phyloP scores from a whole-genome alignment of 2,797 vertebrate species.

The Hipposideros larvatus region DNA sequence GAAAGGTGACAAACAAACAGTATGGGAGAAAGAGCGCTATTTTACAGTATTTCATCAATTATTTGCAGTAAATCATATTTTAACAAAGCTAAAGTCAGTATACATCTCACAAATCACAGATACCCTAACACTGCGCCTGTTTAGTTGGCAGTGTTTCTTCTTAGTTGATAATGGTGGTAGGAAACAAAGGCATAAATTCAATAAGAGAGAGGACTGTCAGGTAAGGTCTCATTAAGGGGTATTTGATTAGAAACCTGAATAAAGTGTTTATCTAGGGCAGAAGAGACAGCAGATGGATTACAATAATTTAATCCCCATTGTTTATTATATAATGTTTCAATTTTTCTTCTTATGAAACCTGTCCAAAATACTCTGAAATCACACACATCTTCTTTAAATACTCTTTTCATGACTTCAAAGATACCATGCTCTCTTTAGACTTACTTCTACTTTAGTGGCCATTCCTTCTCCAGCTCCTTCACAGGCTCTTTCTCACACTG shows the following conservation, averaged over 20 bases:
- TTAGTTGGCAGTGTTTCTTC: background rate
- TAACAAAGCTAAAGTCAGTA: background rate
- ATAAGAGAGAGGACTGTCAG: background rate
- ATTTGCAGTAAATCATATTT: background rate
- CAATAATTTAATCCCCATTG: background rate
- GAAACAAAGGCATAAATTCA: background rate
- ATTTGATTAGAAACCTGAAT: conserved; percentile 2
- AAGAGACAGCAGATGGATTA: background rate
- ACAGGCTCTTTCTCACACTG: background rate
- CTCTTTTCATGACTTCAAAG: background rate
- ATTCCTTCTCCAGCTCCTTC: background rate
- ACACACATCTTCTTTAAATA: background rate
- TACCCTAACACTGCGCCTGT: background rate
- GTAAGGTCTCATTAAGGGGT: background rate
- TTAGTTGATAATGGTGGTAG: background rate
- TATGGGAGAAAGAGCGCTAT: background rate
- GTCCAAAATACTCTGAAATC: background rate
- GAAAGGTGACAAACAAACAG: background rate
- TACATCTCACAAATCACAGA: background rate
- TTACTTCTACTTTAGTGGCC: background rate
- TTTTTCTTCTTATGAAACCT: background rate
- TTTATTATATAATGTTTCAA: background rate
- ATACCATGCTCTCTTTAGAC: background rate
- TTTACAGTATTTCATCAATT: background rate
- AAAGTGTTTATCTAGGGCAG: background rate